Percentiles rank a stretch among this genome's conserved stretches.
Conservation (phyloP, 2,888 invertebrate genomes). For the Athalia rosae region DNA sequence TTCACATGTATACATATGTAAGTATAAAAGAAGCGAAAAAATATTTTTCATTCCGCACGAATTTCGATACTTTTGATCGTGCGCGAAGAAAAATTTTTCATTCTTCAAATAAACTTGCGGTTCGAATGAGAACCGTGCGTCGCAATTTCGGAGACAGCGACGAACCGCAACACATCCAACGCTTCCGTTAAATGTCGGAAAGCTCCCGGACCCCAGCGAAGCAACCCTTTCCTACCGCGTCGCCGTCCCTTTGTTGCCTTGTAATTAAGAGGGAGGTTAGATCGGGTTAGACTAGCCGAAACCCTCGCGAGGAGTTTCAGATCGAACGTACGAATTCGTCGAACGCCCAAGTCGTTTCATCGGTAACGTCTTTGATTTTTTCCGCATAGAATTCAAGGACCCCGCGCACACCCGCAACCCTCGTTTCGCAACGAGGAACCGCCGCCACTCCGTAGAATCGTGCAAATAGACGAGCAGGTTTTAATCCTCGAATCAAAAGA, state of each 20-base stretch:
- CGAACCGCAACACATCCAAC: slow-evolving; percentile 42
- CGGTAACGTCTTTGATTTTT: not conserved
- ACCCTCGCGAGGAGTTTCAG: not conserved
- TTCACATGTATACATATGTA: too few relatives aligned
- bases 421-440: slow-evolving; percentile 2
- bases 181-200: slow-evolving; percentile 40
- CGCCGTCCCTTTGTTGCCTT: slow-evolving; percentile 40
- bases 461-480: slow-evolving; percentile 35
- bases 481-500: slow-evolving; percentile 40
- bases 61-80: not conserved
- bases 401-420: too few relatives aligned
- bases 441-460: slow-evolving; percentile 5
- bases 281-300: slow-evolving; percentile 28
- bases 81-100: not conserved
- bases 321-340: not conserved
- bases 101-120: not conserved
- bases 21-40: not conserved
- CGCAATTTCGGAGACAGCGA: slow-evolving; percentile 36
- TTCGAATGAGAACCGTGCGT: slow-evolving; percentile 35
- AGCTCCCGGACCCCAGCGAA: not conserved
- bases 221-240: slow-evolving; percentile 24
- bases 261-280: slow-evolving; percentile 35
- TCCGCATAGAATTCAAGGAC: too few relatives aligned
- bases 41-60: not conserved
- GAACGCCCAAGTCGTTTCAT: not conserved